Conservation (phyloP, 2,797 vertebrate species). For the Danio tinwini region DNA sequence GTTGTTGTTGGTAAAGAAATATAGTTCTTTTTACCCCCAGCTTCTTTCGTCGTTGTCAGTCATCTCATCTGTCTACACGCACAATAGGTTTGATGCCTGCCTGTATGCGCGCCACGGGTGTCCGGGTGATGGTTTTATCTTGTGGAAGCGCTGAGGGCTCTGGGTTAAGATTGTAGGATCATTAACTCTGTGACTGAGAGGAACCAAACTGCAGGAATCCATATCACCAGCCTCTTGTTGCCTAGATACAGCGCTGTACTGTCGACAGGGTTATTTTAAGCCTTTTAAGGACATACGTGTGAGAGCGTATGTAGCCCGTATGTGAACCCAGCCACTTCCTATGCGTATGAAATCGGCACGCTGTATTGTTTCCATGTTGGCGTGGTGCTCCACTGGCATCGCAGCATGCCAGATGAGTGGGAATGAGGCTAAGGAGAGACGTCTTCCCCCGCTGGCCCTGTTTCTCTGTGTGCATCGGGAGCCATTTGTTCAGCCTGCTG, state of each 20-base stretch:
- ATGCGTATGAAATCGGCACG: conserved; percentile 8
- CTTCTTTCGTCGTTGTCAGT: conserved; percentile 28
- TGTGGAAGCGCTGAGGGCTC: conserved; percentile 48
- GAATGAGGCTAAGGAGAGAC: conserved; percentile 31
- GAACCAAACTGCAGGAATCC: conserved; percentile 69
- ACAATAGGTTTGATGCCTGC: conserved; percentile 61
- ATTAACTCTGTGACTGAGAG: conserved; percentile 64
- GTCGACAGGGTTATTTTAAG: conserved; percentile 76
- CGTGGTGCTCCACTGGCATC: not conserved
- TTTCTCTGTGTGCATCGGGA: conserved; percentile 34
- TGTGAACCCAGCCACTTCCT: conserved; percentile 17
- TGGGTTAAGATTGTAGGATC: conserved; percentile 60
- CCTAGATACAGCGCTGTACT: conserved; percentile 74
- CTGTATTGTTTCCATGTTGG: conserved; percentile 25
- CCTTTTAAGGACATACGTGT: conserved; percentile 63
- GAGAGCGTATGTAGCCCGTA: conserved; percentile 2
- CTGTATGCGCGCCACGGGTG: conserved; percentile 49
- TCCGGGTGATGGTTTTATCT: conserved; percentile 65
- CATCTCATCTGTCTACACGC: conserved; percentile 43
- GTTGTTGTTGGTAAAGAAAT: conserved; percentile 43
- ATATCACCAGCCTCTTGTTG: conserved; percentile 76
- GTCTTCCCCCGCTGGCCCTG: conserved; percentile 33
- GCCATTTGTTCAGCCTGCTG: conserved; percentile 42
- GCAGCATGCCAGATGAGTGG: conserved; percentile 37
- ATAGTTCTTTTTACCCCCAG: conserved; percentile 22